phyloP scores from a whole-genome alignment of 2,888 invertebrate genomes.

The Mythimna ferrago region DNA sequence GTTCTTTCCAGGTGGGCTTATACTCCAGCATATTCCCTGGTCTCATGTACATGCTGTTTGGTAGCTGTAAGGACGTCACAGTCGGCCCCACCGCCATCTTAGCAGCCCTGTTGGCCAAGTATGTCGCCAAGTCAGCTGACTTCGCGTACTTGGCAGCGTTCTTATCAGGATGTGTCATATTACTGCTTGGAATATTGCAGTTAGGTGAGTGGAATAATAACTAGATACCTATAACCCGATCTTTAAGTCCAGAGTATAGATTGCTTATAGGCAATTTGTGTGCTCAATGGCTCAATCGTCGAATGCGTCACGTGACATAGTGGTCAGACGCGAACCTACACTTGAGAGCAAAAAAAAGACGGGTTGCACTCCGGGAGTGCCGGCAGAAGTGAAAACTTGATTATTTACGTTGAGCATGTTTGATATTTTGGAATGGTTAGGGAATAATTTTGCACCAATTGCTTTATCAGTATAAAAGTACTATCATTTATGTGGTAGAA shows the following conservation, averaged over 20 bases:
- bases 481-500: too few species aligned
- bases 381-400: too few species aligned
- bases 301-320: background rate
- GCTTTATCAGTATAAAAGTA: too few species aligned
- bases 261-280: background rate
- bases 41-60: slow-evolving; percentile 96
- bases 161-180: slow-evolving; percentile 93
- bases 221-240: too few species aligned
- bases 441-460: too few species aligned
- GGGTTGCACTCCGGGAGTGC: too few species aligned
- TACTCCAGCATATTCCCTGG: slow-evolving; percentile 98
- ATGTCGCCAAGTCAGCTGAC: slow-evolving; percentile 92
- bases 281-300: background rate
- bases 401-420: too few species aligned
- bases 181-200: slow-evolving; percentile 94
- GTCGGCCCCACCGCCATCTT: slow-evolving; percentile 97
- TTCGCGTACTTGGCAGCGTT: slow-evolving; percentile 94
- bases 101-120: slow-evolving; percentile 94
- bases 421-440: too few species aligned
- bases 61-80: slow-evolving; percentile 95
- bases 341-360: too few species aligned
- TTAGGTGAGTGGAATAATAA: slow-evolving; percentile 82
- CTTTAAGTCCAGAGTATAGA: background rate
- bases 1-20: slow-evolving; percentile 93
- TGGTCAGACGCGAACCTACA: background rate